Evolutionary conservation across 2,797 vertebrate genomes (phyloP), one percentile per base, ranked within the genome.

Genomic region (Masticophis lateralis): DNA sequence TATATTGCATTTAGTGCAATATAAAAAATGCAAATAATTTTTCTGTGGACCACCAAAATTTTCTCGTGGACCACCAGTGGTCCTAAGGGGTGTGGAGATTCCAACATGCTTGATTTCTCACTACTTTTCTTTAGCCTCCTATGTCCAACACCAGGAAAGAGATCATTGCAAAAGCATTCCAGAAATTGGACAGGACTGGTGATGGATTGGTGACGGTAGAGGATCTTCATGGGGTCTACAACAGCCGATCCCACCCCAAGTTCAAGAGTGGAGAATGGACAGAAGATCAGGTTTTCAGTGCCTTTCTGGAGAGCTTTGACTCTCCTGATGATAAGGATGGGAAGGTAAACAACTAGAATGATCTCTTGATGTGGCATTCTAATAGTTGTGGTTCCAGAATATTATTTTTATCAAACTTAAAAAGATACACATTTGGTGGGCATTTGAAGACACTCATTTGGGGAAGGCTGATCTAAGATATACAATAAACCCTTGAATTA

Each of bases 261-360:
- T 97, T 96, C 94, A 96, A 87, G 87, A 98, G 97, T 0, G 98
- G 98, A 25, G 95, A 98, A 92, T 98, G 98, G 98, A 98, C 96
- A 0, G 97, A 98, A 93, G 97, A 98, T 0, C 96, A 98, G 87
- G 98, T 97, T 16, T 98, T 98, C 60, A 94, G 87, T n/a, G 91
- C 90, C 25, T 98, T 98, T 94, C 95, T 98, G 79, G 97, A 98
- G 91, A 98, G 95, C 93, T 98, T 98, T 1, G 98, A 98, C 63
- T 97, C 97, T 1, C 96, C 97, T 0, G 86, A 96, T 13, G 95
- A 98, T 66, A 98, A 98, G 95, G 98, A 98, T 0, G 98, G 98
- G 69, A 97, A 98, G 97, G 98, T 98, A 91, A 55, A 1, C 94
- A 11, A 43, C n/a, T 13, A 9, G 32, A 27, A 10, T 47, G 9